phyloP scores from a whole-genome alignment of 2,888 invertebrate species.

The Steinernema scapterisci region DNA sequence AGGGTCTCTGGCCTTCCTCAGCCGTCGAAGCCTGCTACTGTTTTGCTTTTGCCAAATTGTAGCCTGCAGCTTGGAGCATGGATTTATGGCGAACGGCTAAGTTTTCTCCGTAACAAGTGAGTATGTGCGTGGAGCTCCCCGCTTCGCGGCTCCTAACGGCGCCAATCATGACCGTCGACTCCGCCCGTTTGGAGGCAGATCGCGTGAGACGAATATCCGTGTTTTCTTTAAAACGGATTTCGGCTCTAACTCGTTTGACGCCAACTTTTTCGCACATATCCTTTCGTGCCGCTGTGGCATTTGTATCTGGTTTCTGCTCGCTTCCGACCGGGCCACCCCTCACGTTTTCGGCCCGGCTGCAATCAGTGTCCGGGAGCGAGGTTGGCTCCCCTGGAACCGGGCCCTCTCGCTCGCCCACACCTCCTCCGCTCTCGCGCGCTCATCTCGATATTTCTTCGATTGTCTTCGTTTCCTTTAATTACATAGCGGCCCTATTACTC shows the following conservation, averaged over 20 bases:
- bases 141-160: constrained; percentile 30
- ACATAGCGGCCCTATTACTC: constrained; percentile 15
- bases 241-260: constrained; percentile 22
- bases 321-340: not conserved
- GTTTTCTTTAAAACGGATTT: constrained; percentile 30
- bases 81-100: not conserved
- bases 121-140: not conserved
- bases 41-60: not conserved
- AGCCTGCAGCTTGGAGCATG: not conserved
- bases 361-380: not conserved
- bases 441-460: not conserved
- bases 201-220: constrained; percentile 26
- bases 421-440: not conserved
- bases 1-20: not conserved
- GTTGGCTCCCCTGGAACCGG: not conserved
- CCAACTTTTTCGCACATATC: constrained; percentile 31
- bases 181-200: constrained; percentile 7
- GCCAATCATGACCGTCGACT: constrained; percentile 26
- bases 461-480: constrained; percentile 17
- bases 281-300: constrained; percentile 13
- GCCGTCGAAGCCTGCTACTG: not conserved
- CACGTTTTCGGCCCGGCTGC: not conserved
- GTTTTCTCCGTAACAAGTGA: constrained; percentile 5
- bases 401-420: not conserved
- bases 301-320: constrained; percentile 7